These are phyloP conservation scores for Thymallus thymallus DNA, from an alignment of 2,113 vertebrate species.

Conservation along the genomic window DNA sequence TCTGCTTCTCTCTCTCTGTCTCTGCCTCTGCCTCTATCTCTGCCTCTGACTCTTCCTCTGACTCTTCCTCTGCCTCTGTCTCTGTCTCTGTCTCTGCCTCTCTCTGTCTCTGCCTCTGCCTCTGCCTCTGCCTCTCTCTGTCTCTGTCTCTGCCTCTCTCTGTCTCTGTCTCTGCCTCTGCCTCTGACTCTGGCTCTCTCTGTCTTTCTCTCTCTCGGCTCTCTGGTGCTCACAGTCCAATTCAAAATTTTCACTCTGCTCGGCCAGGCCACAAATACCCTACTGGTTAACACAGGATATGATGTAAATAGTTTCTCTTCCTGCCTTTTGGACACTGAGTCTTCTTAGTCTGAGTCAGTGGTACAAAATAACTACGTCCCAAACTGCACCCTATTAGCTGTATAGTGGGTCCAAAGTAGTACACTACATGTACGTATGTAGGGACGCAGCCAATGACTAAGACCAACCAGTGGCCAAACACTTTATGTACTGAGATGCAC, in stretches of 20 bases:
- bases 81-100: background rate
- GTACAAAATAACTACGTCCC: conserved; percentile 14
- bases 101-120: conserved; percentile 16
- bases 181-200: conserved; percentile 9
- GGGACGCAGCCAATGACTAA: conserved; percentile 23
- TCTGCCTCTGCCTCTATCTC: background rate
- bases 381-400: too few species aligned
- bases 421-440: too few species aligned
- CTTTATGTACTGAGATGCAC: too few species aligned
- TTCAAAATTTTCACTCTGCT: background rate
- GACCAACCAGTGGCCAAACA: conserved; percentile 14
- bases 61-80: too few species aligned
- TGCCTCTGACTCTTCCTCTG: too few species aligned
- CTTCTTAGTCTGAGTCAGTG: conserved; percentile 57
- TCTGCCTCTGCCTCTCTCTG: background rate
- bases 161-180: background rate
- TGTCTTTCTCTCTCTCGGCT: conserved; percentile 5
- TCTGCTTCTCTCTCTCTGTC: background rate
- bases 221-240: background rate
- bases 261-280: conserved; percentile 6
- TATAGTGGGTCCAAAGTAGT: too few species aligned
- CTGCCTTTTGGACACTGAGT: conserved; percentile 40
- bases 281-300: conserved; percentile 57
- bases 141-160: too few species aligned
- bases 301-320: conserved; percentile 60